Evolutionary conservation across 2,113 vertebrate genomes (phyloP).

Genomic region (Benitochromis conjunctus): DNA sequence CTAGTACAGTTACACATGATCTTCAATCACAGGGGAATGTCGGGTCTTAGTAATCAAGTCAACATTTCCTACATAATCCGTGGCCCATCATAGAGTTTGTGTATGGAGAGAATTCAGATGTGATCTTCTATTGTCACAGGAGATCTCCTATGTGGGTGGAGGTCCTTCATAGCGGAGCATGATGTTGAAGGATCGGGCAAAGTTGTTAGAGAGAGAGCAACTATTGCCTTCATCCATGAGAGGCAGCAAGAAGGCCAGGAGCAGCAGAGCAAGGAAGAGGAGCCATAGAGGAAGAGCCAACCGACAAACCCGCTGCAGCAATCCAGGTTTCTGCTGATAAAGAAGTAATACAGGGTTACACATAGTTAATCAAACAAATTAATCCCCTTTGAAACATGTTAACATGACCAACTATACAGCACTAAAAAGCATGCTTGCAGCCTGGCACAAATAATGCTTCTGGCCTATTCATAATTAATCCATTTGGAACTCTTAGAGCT

Average conservation of each 20-base stretch:
- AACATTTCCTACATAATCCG: not conserved
- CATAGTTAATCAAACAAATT: not conserved
- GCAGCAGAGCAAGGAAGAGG: conserved; percentile 81
- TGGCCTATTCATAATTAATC: not conserved
- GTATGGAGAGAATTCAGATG: not conserved
- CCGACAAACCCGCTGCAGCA: conserved; percentile 77
- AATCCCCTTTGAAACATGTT: not conserved
- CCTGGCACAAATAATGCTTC: not conserved
- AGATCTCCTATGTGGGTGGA: conserved; percentile 79
- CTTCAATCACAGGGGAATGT: not conserved
- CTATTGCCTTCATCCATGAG: conserved; percentile 76
- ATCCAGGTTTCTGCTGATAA: conserved; percentile 19
- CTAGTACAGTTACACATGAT: not conserved
- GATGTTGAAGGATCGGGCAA: conserved; percentile 87
- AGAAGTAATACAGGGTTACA: not conserved
- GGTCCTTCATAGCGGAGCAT: conserved; percentile 86
- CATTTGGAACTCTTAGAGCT: not conserved
- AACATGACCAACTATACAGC: not conserved
- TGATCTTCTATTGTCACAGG: not conserved
- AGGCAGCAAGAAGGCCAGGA: conserved; percentile 85
- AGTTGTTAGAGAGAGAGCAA: conserved; percentile 89
- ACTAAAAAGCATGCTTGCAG: not conserved
- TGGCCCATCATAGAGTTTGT: not conserved
- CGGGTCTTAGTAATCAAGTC: not conserved
- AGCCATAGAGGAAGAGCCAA: conserved; percentile 83